Base-by-base conservation (phyloP, 2,113 vertebrate species). In the Atherinomorus stipes region DNA sequence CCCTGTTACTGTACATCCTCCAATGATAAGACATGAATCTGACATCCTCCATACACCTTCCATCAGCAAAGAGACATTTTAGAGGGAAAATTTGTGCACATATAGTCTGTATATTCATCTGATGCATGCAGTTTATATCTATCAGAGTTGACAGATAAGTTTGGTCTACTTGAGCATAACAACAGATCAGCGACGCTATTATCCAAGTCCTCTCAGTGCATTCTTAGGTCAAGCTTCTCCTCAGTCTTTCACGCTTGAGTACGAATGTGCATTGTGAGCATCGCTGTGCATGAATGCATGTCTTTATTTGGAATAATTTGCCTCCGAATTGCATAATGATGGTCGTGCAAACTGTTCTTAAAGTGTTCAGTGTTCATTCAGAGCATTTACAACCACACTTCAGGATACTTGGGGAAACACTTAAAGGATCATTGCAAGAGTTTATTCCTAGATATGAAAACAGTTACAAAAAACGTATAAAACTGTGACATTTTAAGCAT, bases 221-320 rank as follows among this genome's bases (percentile, higher is more conserved):
- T 63, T 61, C 52, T 67, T 54, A 78, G 18, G 19, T 71, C 49
- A 51, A 58, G 57, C 73, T 62, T 38, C 79, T 61, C 31, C 49
- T 63, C 51, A 40, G 67, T 25, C 57, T 59, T 81, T 82, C 64
- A 89, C 44, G 80, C 74, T 81, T 65, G 69, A 89, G 62, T 64
- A 83, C 28, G 1, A 82, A 71, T 68, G 69, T 81, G 78, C 70
- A 73, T 78, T 83, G 71, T 76, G 80, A 76, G 77, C 76, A 88
- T 84, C 65, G 56, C 31, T 26, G 31, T 81, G 89, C 88, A 84
- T 83, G 78, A 83, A 78, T 83, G 86, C 88, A 81, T 74, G 11
- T 49, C 77, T 89, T 80, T 78, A 81, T 80, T 78, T 83, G 83
- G 40, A 91, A 88, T 87, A 78, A 87, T 78, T 80, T 65, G 74